These are phyloP conservation scores for Epizoanthus rinbou DNA, from an alignment of 92 coral and sea anemone genomes.

Conservation along the genomic window DNA sequence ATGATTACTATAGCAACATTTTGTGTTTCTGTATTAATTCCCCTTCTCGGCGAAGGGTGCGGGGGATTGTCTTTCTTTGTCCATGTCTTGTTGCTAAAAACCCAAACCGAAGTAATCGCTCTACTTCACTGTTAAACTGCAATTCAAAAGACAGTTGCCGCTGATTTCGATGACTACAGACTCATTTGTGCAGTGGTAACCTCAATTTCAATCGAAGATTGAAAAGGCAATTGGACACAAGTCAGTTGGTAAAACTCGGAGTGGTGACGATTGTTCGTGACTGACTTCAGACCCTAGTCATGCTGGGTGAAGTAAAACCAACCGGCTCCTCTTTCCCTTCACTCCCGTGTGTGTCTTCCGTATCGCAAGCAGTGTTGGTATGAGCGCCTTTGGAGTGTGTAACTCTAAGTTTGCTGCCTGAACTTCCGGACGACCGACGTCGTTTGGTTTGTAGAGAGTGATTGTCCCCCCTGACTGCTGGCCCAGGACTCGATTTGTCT, in stretches of 20 bases:
- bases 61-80: no score
- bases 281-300: not conserved
- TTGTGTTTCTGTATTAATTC: no score
- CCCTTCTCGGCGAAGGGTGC: no score
- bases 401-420: conserved; percentile 1
- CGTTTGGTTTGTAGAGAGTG: not conserved
- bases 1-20: no score
- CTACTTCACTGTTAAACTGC: no score
- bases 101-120: no score
- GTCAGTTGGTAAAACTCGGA: no score
- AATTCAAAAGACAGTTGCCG: no score
- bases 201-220: not conserved
- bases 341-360: conserved; percentile 1
- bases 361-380: conserved; percentile 24
- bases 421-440: not conserved
- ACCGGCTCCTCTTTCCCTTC: not conserved
- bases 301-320: conserved; percentile 1
- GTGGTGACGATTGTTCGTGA: no score
- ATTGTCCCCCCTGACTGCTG: not conserved
- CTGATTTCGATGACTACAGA: no score
- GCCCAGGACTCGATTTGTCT: not conserved
- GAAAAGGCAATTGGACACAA: not conserved
- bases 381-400: conserved; percentile 13
- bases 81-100: no score
- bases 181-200: no score